Percentiles rank a stretch among this genome's conserved stretches.
Conservation (phyloP, 2,797 vertebrate genomes). For the Scomberomorus guttatus region DNA sequence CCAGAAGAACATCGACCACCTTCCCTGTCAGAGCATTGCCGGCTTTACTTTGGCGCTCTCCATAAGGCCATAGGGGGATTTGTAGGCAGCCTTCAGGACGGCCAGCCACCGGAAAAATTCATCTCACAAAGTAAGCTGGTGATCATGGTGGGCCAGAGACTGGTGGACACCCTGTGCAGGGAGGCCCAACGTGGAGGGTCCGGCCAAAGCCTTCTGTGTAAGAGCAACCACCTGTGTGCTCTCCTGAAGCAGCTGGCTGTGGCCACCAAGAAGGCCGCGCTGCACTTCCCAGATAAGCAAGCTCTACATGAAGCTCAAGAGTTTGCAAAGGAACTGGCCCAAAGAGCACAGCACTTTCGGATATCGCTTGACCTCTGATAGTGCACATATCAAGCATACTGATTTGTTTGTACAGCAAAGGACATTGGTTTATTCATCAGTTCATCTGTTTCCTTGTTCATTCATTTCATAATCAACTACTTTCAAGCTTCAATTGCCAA, state of each 20-base stretch:
- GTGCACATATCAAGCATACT: neutral
- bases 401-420: constrained; percentile 16
- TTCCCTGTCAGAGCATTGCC: constrained; percentile 86
- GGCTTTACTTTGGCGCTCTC: constrained; percentile 93
- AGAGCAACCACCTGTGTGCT: constrained; percentile 91
- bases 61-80: constrained; percentile 91
- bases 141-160: constrained; percentile 95
- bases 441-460: neutral
- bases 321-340: constrained; percentile 85
- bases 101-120: constrained; percentile 91
- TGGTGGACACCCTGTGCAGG: constrained; percentile 91
- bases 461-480: constrained; percentile 15
- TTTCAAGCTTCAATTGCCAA: constrained; percentile 19
- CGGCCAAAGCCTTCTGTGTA: constrained; percentile 85
- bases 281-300: constrained; percentile 84
- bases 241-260: constrained; percentile 93
- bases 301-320: constrained; percentile 84
- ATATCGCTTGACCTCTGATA: constrained; percentile 82
- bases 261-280: constrained; percentile 92
- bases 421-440: neutral
- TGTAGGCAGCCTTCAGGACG: constrained; percentile 80
- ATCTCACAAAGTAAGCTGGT: constrained; percentile 95
- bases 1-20: constrained; percentile 30
- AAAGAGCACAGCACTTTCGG: constrained; percentile 88
- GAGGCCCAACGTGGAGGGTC: constrained; percentile 83